These are phyloP conservation scores for Callospermophilus lateralis DNA, from an alignment of 2,113 vertebrate genomes.

Conservation along the genomic window DNA sequence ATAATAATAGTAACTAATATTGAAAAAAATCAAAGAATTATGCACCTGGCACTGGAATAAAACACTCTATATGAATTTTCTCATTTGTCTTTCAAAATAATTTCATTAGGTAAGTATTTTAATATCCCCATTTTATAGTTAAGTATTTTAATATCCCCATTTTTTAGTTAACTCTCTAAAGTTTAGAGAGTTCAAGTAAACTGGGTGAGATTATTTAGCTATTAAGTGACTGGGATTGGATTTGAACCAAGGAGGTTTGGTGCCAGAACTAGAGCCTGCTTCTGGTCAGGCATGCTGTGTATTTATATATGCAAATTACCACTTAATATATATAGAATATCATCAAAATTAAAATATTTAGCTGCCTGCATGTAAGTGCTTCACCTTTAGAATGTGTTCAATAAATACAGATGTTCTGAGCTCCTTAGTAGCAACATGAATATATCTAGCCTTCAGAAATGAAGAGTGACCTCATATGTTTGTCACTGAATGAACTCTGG, in stretches of 20 bases:
- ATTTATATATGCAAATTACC: background rate
- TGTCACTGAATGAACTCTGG: background rate
- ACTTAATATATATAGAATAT: background rate
- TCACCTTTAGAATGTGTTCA: background rate
- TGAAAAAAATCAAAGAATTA: background rate
- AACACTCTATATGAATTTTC: background rate
- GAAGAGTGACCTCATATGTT: background rate
- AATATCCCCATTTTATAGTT: background rate
- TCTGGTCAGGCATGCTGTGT: background rate
- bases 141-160: too few species aligned
- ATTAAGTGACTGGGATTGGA: background rate
- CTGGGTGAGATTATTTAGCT: too few species aligned
- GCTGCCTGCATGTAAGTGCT: background rate
- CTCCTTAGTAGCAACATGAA: background rate
- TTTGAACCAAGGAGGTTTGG: background rate
- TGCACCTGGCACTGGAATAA: background rate
- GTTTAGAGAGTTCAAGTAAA: background rate
- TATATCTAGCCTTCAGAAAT: background rate
- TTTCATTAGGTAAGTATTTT: too few species aligned
- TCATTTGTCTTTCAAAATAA: background rate
- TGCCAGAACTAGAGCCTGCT: background rate
- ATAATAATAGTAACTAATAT: background rate
- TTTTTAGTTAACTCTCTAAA: background rate
- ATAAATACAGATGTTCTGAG: background rate
- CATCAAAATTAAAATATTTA: background rate